These are phyloP conservation scores for Oscheius sp. DNA, from an alignment of 1,140 invertebrate species.

Conservation along the genomic window DNA sequence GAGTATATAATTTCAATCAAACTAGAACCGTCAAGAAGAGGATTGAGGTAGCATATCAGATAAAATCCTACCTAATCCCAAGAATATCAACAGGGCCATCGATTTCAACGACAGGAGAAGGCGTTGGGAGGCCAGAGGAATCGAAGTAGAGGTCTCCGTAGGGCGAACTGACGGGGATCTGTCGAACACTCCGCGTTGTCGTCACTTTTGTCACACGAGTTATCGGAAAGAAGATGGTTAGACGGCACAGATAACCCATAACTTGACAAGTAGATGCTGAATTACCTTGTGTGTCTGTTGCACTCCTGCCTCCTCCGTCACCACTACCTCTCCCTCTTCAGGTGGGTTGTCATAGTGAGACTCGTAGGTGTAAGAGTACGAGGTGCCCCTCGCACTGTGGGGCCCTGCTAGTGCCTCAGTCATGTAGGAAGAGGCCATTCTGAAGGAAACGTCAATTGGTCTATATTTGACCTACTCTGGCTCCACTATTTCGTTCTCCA, in stretches of 20 bases:
- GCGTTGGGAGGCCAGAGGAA: conserved; percentile 52
- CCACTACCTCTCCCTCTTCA: conserved; percentile 30
- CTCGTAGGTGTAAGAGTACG: conserved; percentile 58
- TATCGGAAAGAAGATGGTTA: conserved; percentile 43
- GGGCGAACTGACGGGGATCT: conserved; percentile 54
- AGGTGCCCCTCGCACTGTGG: conserved; percentile 49
- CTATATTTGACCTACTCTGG: conserved; percentile 48
- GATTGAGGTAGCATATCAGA: neutral
- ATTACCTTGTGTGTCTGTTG: conserved; percentile 59
- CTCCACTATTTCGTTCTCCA: conserved; percentile 56
- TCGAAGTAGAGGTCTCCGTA: conserved; percentile 54
- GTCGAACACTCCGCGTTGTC: conserved; percentile 55
- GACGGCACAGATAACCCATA: conserved; percentile 4
- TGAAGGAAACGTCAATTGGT: conserved; percentile 32
- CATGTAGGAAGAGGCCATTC: conserved; percentile 59
- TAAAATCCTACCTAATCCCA: neutral
- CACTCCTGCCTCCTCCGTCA: conserved; percentile 20
- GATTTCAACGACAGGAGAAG: conserved; percentile 47
- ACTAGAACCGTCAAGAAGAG: neutral
- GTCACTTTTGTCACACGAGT: conserved; percentile 61
- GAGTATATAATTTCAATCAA: neutral
- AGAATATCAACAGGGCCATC: conserved; percentile 16
- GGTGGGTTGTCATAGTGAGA: conserved; percentile 55
- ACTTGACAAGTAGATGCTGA: conserved; percentile 27
- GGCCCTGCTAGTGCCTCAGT: conserved; percentile 52